Base-by-base conservation (phyloP, 2,797 vertebrate genomes). In the Anabas testudineus region DNA sequence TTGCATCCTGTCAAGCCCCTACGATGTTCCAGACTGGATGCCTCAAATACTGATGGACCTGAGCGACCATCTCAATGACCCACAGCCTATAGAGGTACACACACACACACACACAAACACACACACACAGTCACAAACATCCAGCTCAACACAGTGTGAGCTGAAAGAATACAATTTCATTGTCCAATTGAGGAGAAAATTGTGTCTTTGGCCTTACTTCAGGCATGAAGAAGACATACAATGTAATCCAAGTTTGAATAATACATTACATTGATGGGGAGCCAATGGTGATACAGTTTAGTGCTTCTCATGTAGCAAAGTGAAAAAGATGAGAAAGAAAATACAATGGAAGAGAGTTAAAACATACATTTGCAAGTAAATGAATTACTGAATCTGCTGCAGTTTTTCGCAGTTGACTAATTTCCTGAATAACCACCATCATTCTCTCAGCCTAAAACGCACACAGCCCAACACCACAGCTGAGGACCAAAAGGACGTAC, bases 41-140 rank as follows among this genome's bases (percentile, higher is more conserved):
- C 98, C 97, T 57, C 96, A 98, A 88, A 96, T 99, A 57, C 93
- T 99, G 71, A 99, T 99, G 97, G 96, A 99, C 85, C 96, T 99
- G 81, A 99, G 98, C 64, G 94, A 95, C 76, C 97, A 97, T 78
- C 94, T 99, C 76, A 99, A 99, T 30, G 98, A 99, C 90, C 97
- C 97, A 2, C 98, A 99, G 89, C 98, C 98, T 51, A 98, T 99
- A 69, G 98, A 99, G 96, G 97, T 99, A 52, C 8, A 13, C 48
- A 70, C 28, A 77, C 62, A 62, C 22, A 61, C 32, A 36, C 36
- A 62, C 22, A 61, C 32, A 36, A 36, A 30, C 60, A 28, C 19
- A 57, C 42, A 39, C 36, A 41, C 46, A 52, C 49, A 26, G 22
- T 12, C 10, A 67, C 67, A 83, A 78, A 80, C 47, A 68, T 58